Base-by-base conservation (phyloP, 2,113 vertebrate genomes). In the Equus quagga region DNA sequence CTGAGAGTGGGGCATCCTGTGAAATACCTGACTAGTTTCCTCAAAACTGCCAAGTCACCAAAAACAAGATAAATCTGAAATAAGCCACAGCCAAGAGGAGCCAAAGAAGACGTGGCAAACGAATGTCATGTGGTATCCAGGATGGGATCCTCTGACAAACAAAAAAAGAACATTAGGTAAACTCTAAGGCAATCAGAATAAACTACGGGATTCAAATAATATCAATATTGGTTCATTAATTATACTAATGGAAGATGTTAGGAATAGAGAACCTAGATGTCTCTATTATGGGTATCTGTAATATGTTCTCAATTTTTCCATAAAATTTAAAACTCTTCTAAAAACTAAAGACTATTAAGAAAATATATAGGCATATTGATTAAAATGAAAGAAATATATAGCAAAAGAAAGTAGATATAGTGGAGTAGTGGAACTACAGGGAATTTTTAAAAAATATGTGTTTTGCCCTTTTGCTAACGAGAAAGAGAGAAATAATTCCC, bases 1-100 rank as follows among this genome's bases (percentile, higher is more conserved):
- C 21, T 3, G 11, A 15, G 3, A 6, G 3, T 4, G 1, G 28
- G 3, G 18, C 5, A 33, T 36, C 54, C 82, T 31, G 28, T 0
- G 51, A 58, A 78, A 54, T 6, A 75, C 6, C 21, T 51, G 14
- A 23, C 26, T 49, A n/a, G 18, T 11, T 58, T 28, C 11, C 36
- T 79, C 31, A 60, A 51, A 79, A 60, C 36, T 21, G 12, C 56
- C 65, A 93, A 86, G 17, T 58, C 18, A 17, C 28, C 17, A 23
- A 67, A n/a, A 9, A 21, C 10, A 75, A 58, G 14, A 2, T 41
- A 49, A 67, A 15, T 49, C 6, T 65, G 60, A n/a, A 51, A 91
- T 54, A 79, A 56, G 33, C 21, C 33, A 84, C 8, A 62, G 33
- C 36, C 19, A 49, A 14, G 13, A 82, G 41, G 23, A 46, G 4